A percentile compares a stretch with the other conserved stretches of the same genome.
Evolutionary conservation across 1,140 invertebrate species (phyloP).

Genomic region (Dryas iulia): DNA sequence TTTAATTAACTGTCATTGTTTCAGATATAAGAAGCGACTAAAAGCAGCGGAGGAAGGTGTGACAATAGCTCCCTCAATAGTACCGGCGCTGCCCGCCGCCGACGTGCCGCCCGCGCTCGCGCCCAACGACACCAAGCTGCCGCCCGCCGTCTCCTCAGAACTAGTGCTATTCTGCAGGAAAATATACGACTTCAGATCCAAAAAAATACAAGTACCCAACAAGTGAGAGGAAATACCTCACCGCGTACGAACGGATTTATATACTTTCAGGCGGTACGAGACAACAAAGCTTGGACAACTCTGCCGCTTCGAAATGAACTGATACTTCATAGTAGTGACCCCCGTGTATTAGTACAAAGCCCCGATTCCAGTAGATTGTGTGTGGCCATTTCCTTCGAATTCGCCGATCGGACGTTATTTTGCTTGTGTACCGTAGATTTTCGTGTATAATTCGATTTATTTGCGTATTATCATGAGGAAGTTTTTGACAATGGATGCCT

Average conservation of each 20-base stretch:
- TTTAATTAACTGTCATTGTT: background rate
- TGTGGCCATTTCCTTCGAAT: slow-evolving; percentile 50
- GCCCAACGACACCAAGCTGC: slow-evolving; percentile 84
- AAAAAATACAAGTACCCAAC: slow-evolving; percentile 82
- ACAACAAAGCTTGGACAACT: slow-evolving; percentile 55
- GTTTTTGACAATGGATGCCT: slow-evolving; percentile 71
- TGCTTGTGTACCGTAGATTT: slow-evolving; percentile 69
- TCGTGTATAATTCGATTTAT: slow-evolving; percentile 53
- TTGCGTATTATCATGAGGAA: slow-evolving; percentile 59
- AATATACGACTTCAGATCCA: slow-evolving; percentile 96
- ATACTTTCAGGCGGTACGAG: slow-evolving; percentile 32
- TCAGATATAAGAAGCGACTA: slow-evolving; percentile 81
- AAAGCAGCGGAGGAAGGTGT: slow-evolving; percentile 81
- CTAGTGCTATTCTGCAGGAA: slow-evolving; percentile 96
- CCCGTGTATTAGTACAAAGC: slow-evolving; percentile 71
- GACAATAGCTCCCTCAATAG: slow-evolving; percentile 54
- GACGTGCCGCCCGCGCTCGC: slow-evolving; percentile 51
- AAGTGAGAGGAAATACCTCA: slow-evolving; percentile 47
- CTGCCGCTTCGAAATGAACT: slow-evolving; percentile 23
- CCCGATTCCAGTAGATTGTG: slow-evolving; percentile 55
- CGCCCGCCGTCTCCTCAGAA: slow-evolving; percentile 87
- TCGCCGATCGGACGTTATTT: slow-evolving; percentile 56
- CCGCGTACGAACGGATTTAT: slow-evolving; percentile 23
- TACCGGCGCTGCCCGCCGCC: slow-evolving; percentile 62
- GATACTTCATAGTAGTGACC: slow-evolving; percentile 48